Evolutionary conservation across 2,888 invertebrate species (phyloP).

Genomic region (Cremastinae sp.): DNA sequence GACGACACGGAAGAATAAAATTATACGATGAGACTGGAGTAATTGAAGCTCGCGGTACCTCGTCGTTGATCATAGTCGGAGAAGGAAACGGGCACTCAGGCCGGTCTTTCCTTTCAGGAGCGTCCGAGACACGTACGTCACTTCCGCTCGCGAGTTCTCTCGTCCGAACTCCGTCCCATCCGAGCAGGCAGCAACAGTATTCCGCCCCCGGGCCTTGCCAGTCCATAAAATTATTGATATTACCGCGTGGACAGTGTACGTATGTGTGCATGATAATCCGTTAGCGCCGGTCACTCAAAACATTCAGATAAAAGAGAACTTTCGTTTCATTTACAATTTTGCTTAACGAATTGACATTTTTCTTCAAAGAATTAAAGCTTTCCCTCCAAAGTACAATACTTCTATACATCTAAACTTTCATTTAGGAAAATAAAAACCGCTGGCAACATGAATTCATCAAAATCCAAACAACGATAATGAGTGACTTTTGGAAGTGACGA

Average conservation of each 20-base stretch:
- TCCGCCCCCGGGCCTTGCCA: constrained; percentile 46
- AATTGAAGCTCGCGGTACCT: constrained; percentile 44
- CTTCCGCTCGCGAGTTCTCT: constrained; percentile 45
- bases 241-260: constrained; percentile 9
- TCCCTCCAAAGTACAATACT: too few species aligned
- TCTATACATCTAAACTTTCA: too few species aligned
- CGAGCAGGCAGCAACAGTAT: constrained; percentile 39
- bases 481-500: neutral
- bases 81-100: constrained; percentile 57
- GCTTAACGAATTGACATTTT: neutral
- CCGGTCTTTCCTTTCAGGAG: constrained; percentile 51
- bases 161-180: constrained; percentile 29
- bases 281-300: constrained; percentile 29
- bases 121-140: constrained; percentile 48
- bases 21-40: constrained; percentile 50
- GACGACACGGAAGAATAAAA: constrained; percentile 53
- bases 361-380: too few species aligned
- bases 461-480: too few species aligned
- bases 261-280: neutral
- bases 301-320: constrained; percentile 27
- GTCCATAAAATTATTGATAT: constrained; percentile 51
- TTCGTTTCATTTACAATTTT: neutral
- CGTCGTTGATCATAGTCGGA: constrained; percentile 40
- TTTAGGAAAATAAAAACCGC: too few species aligned
- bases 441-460: too few species aligned